phyloP scores from a whole-genome alignment of 2,797 vertebrate genomes.

The Dipus sagitta region DNA sequence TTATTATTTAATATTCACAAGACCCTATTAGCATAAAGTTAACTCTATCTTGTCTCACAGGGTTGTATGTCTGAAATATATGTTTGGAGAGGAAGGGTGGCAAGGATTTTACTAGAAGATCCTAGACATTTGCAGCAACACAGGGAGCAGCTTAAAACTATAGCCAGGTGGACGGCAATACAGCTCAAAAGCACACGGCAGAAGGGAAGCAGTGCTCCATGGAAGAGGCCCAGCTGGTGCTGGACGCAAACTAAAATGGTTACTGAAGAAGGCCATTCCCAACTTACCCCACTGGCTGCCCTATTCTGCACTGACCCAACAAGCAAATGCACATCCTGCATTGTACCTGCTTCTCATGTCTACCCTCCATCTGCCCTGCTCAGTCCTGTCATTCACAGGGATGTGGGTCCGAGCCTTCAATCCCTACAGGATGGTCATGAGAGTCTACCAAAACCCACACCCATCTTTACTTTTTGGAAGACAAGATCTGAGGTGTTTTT shows the following conservation, averaged over 20 bases:
- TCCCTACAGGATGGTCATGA: not conserved
- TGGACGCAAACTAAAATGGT: rapidly evolving
- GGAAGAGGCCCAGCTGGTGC: not conserved
- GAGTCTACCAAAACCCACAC: not conserved
- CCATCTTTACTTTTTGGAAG: too few species aligned
- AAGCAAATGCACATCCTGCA: not conserved
- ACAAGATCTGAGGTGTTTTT: not conserved
- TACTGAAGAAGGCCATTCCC: not conserved
- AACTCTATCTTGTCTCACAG: not conserved
- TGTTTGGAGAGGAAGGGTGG: not conserved
- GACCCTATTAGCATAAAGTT: not conserved
- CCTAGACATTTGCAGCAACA: not conserved
- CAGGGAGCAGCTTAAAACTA: not conserved
- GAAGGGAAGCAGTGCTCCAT: rapidly evolving
- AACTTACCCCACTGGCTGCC: not conserved
- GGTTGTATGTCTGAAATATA: not conserved
- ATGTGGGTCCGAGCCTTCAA: not conserved
- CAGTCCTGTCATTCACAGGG: not conserved
- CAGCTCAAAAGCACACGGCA: not conserved
- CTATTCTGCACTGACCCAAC: too few species aligned
- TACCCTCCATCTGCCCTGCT: not conserved
- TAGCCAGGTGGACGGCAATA: rapidly evolving
- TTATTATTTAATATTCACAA: not conserved
- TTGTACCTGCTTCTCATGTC: rapidly evolving
- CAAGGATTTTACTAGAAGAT: not conserved